phyloP scores from a whole-genome alignment of 2,113 vertebrate species.

The Ornithorhynchus anatinus region DNA sequence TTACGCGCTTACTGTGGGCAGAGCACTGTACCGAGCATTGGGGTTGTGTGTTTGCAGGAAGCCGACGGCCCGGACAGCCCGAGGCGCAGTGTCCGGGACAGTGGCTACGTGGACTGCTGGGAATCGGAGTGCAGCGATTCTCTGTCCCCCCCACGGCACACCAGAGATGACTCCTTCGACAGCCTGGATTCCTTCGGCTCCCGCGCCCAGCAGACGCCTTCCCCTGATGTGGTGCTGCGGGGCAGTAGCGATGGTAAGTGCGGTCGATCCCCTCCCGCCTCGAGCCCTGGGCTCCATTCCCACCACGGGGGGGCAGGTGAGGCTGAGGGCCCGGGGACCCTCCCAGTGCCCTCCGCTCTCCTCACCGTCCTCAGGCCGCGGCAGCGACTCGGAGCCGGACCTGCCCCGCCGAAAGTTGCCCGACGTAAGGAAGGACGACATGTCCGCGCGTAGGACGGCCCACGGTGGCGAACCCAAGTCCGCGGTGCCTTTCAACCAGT shows the following conservation, averaged over 20 bases:
- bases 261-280: fast-evolving
- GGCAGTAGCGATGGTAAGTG: slow-evolving; percentile 93
- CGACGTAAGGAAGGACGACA: slow-evolving; percentile 94
- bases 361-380: slow-evolving; percentile 79
- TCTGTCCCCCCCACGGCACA: slow-evolving; percentile 90
- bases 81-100: slow-evolving; percentile 91
- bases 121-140: slow-evolving; percentile 96
- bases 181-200: slow-evolving; percentile 98
- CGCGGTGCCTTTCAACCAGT: slow-evolving; percentile 97
- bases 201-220: slow-evolving; percentile 93
- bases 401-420: slow-evolving; percentile 87
- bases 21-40: no score
- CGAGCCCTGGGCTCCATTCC: not conserved
- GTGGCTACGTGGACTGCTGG: slow-evolving; percentile 97
- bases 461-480: slow-evolving; percentile 87
- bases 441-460: slow-evolving; percentile 89
- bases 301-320: not conserved
- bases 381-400: slow-evolving; percentile 94
- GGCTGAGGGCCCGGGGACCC: not conserved
- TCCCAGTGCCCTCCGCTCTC: not conserved
- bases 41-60: slow-evolving; percentile 77
- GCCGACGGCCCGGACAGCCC: slow-evolving; percentile 90
- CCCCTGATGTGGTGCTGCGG: slow-evolving; percentile 91
- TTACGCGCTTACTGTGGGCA: no score
- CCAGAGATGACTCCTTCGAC: slow-evolving; percentile 96